Conservation (phyloP, 2,888 invertebrate genomes). For the Cosmorhoe ocellata region DNA sequence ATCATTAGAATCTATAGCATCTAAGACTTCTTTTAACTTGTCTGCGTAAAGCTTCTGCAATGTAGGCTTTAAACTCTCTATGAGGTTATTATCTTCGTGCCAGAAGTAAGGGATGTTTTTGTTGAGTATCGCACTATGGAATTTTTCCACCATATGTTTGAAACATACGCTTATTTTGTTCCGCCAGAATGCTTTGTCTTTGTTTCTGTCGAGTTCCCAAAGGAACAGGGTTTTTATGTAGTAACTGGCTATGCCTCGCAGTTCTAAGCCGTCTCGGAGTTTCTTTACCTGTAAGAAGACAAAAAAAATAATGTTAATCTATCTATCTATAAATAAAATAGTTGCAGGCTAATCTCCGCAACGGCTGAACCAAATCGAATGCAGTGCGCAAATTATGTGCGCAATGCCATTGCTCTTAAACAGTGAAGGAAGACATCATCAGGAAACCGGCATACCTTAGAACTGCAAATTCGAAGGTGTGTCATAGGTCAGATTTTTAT, state of each 20-base stretch:
- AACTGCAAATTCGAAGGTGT: too few species aligned
- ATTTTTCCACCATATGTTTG: conserved; percentile 58
- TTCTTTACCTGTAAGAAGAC: conserved; percentile 65
- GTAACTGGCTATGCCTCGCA: conserved; percentile 78
- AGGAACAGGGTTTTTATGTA: conserved; percentile 82
- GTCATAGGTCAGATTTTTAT: too few species aligned
- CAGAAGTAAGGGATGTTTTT: conserved; percentile 66
- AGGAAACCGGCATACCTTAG: too few species aligned
- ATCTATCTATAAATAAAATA: too few species aligned
- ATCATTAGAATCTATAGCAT: conserved; percentile 57
- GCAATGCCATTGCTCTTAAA: too few species aligned
- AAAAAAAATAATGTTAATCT: too few species aligned
- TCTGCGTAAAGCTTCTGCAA: conserved; percentile 55
- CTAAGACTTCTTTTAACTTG: conserved; percentile 61
- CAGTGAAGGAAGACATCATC: too few species aligned
- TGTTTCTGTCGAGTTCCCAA: conserved; percentile 60
- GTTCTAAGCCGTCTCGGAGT: conserved; percentile 68
- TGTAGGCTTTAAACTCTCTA: conserved; percentile 54
- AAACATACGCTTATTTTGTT: conserved; percentile 56
- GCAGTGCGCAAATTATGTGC: too few species aligned
- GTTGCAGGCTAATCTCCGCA: too few species aligned
- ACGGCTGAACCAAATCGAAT: too few species aligned
- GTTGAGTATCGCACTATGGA: conserved; percentile 49
- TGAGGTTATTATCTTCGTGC: conserved; percentile 62
- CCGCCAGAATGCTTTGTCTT: conserved; percentile 61